phyloP scores from a whole-genome alignment of 1,140 invertebrate species.

The Pseudoatta argentina region DNA sequence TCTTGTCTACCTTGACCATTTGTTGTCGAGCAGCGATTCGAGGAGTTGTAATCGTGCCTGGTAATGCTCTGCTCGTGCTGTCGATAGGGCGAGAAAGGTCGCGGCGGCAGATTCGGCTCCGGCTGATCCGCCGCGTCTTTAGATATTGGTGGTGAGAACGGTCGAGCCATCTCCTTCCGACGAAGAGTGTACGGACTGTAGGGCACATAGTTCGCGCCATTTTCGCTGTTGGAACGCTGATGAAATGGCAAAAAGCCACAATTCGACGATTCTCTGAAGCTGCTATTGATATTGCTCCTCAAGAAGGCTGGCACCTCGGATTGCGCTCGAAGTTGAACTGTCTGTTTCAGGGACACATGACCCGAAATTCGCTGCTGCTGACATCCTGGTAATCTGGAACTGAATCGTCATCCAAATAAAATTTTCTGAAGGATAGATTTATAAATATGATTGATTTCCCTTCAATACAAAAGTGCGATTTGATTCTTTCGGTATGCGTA shows the following conservation, averaged over 20 bases:
- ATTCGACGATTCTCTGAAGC: constrained; percentile 78
- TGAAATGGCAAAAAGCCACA: constrained; percentile 77
- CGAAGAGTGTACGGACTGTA: constrained; percentile 84
- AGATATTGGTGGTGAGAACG: constrained; percentile 78
- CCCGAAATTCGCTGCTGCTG: constrained; percentile 76
- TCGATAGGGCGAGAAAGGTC: constrained; percentile 78
- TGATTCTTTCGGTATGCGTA: constrained; percentile 7
- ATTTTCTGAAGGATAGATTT: not conserved
- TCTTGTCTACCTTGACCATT: constrained; percentile 78
- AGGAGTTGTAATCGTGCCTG: constrained; percentile 64
- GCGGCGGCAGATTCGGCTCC: constrained; percentile 70
- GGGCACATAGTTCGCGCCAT: constrained; percentile 80
- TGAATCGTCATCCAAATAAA: constrained; percentile 47
- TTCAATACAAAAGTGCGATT: constrained; percentile 10
- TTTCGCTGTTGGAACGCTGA: constrained; percentile 81
- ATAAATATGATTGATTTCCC: not conserved
- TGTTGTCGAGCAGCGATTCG: constrained; percentile 70
- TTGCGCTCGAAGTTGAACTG: constrained; percentile 79
- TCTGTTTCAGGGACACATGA: constrained; percentile 83
- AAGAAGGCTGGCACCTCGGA: constrained; percentile 78
- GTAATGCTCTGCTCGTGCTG: constrained; percentile 73
- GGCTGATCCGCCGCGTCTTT: constrained; percentile 67
- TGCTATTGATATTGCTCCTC: constrained; percentile 73
- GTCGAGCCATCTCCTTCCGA: constrained; percentile 80
- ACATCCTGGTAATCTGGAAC: constrained; percentile 81